phyloP scores from a whole-genome alignment of 92 coral and sea anemone species.

The Plumapathes pennacea region DNA sequence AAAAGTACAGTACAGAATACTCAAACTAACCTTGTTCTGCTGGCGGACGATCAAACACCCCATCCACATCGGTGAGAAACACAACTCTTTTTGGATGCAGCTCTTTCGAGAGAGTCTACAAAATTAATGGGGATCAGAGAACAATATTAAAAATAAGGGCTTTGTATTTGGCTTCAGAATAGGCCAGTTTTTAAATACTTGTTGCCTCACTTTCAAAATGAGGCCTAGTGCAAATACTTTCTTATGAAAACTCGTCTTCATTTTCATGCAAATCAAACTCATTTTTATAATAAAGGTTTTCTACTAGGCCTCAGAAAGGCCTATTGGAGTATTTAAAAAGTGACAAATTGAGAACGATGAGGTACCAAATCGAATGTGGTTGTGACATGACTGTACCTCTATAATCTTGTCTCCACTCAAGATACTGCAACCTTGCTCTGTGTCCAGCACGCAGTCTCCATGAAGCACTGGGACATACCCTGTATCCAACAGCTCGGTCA shows the following conservation, averaged over 20 bases:
- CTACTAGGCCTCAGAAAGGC: too few relatives aligned
- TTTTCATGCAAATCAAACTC: too few relatives aligned
- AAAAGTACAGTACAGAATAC: too few relatives aligned
- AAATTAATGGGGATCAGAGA: background rate
- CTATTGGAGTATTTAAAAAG: too few relatives aligned
- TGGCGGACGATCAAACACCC: conserved; percentile 76
- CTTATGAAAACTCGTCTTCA: too few relatives aligned
- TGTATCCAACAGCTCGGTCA: conserved; percentile 46
- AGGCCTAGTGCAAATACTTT: too few relatives aligned
- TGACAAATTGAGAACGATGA: too few relatives aligned
- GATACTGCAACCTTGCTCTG: conserved; percentile 66
- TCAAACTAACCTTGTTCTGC: conserved; percentile 43
- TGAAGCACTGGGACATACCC: conserved; percentile 80
- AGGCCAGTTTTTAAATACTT: too few relatives aligned
- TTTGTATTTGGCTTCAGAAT: conserved; percentile 5
- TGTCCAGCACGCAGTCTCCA: conserved; percentile 82
- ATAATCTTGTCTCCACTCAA: conserved; percentile 87
- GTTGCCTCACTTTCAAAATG: too few relatives aligned
- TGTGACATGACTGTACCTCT: conserved; percentile 53
- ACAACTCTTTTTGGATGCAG: conserved; percentile 76
- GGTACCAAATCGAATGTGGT: too few relatives aligned
- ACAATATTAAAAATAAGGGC: conserved; percentile 1
- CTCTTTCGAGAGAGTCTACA: conserved; percentile 56
- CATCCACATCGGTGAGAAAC: conserved; percentile 78
- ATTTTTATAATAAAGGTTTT: too few relatives aligned